Base-by-base conservation (phyloP, 2,113 vertebrate genomes). In the Corvus cornix region DNA sequence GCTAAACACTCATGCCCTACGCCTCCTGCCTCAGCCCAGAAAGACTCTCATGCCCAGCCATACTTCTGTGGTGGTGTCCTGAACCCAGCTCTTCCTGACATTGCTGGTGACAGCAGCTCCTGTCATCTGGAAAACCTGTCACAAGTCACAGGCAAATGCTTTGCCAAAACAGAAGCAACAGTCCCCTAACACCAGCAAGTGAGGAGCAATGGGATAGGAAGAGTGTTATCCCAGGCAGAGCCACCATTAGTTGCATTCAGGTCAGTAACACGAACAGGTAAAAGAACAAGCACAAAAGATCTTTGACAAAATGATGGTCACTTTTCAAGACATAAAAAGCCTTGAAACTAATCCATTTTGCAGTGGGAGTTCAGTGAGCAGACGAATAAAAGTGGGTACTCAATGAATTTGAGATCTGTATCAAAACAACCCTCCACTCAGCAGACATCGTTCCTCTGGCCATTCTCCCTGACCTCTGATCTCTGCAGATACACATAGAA, bases 311-410 rank as follows among this genome's bases (percentile, higher is more conserved):
- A 90, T 9, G 46, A 77, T 5, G 10, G 26, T 30, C 46, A 33
- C 63, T 94, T 60, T 53, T 62, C 89, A 90, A 92, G 67, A 49
- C 24, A 63, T 70, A 41, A 9, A 48, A 90, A 81, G 39, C 37
- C 46, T 43, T 58, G 23, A 93, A 83, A 96, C 39, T 0, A 62
- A 89, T 70, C 39, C 11, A 12, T 78, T 93, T 81, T 63, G 48
- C 64, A 67, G 31, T 51, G 30, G 31, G 30, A 92, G 23, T 41
- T 74, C 76, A 62, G 6, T 11, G 43, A 91, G 37, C 60, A 78
- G 55, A 70, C 5, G 1, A 87, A 70, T 63, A 91, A 91, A 90
- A 69, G 55, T 2, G 11, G n/a, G 13, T 9, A 83, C 46, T 67
- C 41, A 30, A 7, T 23, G 15, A 73, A 80, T 89, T 58, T 28